Percentiles rank a stretch among this genome's conserved stretches.
Evolutionary conservation across 2,797 vertebrate species (phyloP).

Genomic region (Falco novaeseelandiae): DNA sequence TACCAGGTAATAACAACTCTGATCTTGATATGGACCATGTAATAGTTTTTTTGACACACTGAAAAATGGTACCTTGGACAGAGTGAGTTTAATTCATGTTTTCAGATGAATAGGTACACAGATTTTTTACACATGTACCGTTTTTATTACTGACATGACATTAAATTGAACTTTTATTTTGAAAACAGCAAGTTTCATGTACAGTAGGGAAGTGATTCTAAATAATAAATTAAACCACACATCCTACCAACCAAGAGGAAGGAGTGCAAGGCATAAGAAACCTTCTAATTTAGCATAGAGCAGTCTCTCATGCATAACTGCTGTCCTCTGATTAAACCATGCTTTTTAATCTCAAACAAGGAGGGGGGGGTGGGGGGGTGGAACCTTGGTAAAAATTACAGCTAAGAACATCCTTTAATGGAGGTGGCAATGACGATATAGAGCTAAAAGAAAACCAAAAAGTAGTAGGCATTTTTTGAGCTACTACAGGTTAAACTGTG

Average conservation of each 20-base stretch:
- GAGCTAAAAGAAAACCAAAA: background rate
- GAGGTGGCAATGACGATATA: background rate
- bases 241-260: background rate
- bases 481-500: background rate
- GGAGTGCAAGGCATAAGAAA: background rate
- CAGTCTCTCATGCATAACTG: slow-evolving; percentile 17
- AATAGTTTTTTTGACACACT: background rate
- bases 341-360: slow-evolving; percentile 45
- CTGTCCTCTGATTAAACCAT: slow-evolving; percentile 20
- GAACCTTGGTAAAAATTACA: background rate
- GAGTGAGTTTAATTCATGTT: background rate
- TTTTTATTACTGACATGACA: background rate
- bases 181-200: background rate
- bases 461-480: background rate
- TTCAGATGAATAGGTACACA: background rate
- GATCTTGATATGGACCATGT: background rate
- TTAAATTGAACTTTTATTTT: background rate
- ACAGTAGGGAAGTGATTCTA: background rate
- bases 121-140: background rate
- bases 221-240: slow-evolving; percentile 38
- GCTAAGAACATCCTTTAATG: slow-evolving; percentile 11
- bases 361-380: background rate
- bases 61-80: background rate
- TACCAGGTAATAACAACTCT: background rate
- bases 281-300: background rate